Conservation (phyloP, 2,888 invertebrate genomes). For the Bhutanitis thaidina region DNA sequence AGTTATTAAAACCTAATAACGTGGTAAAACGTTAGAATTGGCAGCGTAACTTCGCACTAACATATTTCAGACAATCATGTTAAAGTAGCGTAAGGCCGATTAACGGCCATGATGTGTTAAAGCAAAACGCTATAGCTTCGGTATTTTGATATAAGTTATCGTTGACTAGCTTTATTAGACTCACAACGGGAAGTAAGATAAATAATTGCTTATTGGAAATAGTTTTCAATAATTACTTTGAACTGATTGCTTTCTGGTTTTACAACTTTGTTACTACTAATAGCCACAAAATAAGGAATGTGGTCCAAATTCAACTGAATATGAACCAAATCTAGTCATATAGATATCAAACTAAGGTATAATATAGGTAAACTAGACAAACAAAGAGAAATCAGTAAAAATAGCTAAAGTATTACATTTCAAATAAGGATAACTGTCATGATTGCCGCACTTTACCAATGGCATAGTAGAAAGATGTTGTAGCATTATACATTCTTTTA, state of each 20-base stretch:
- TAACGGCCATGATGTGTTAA: not conserved
- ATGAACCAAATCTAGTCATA: not conserved
- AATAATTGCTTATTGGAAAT: constrained; percentile 37
- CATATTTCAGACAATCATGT: not conserved
- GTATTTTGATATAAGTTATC: constrained; percentile 12
- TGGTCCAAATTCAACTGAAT: not conserved
- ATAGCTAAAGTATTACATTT: too few relatives aligned
- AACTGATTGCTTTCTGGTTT: constrained; percentile 17
- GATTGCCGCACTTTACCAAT: too few relatives aligned
- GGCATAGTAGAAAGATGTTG: too few relatives aligned
- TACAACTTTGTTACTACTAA: constrained; percentile 8
- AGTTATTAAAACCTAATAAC: too few relatives aligned
- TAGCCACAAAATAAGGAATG: not conserved
- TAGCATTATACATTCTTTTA: too few relatives aligned
- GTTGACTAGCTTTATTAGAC: constrained; percentile 34
- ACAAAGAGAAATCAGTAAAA: too few relatives aligned
- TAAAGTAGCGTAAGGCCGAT: not conserved
- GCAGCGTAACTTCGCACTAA: not conserved
- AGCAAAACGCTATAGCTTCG: not conserved
- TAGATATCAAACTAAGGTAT: not conserved
- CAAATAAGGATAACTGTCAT: too few relatives aligned
- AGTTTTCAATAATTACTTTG: constrained; percentile 27
- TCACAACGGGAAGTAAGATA: constrained; percentile 43
- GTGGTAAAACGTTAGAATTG: not conserved
- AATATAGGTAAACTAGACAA: too few relatives aligned